A percentile compares a stretch with the other conserved stretches of the same genome.
Evolutionary conservation across 2,888 invertebrate genomes (phyloP).

Genomic region (Glyphotaelius pellucidus): DNA sequence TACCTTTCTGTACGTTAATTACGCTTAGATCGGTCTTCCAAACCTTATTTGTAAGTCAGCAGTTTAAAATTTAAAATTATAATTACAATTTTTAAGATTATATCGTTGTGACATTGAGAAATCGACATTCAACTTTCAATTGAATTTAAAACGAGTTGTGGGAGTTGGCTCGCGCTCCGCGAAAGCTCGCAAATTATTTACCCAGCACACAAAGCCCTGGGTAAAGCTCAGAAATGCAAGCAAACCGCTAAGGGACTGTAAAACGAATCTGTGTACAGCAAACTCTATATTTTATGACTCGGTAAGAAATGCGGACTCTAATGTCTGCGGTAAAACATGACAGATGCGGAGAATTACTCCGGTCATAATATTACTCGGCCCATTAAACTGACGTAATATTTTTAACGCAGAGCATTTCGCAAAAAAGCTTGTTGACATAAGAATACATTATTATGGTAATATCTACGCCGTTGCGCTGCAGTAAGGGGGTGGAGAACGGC

Average conservation of each 20-base stretch:
- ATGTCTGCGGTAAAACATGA: background rate
- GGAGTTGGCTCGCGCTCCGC: background rate
- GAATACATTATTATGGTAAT: background rate
- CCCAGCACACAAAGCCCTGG: background rate
- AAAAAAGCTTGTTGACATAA: constrained; percentile 27
- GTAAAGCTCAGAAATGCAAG: background rate
- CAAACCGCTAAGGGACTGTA: background rate
- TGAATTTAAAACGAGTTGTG: background rate
- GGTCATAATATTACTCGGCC: background rate
- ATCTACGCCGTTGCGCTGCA: background rate
- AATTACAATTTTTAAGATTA: background rate
- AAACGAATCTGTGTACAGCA: background rate
- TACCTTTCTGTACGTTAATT: background rate
- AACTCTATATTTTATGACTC: background rate
- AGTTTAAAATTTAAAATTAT: background rate
- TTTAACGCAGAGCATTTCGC: background rate
- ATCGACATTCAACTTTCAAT: background rate
- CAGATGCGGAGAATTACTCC: background rate
- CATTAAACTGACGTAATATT: background rate
- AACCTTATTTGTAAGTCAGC: background rate
- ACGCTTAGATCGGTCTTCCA: background rate
- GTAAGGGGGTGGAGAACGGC: background rate
- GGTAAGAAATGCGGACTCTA: background rate
- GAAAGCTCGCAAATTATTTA: background rate
- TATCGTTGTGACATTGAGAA: background rate